A percentile compares a stretch with the other conserved stretches of the same genome.
Conservation (phyloP, 2,888 invertebrate species). For the Drosophila algonquin region DNA sequence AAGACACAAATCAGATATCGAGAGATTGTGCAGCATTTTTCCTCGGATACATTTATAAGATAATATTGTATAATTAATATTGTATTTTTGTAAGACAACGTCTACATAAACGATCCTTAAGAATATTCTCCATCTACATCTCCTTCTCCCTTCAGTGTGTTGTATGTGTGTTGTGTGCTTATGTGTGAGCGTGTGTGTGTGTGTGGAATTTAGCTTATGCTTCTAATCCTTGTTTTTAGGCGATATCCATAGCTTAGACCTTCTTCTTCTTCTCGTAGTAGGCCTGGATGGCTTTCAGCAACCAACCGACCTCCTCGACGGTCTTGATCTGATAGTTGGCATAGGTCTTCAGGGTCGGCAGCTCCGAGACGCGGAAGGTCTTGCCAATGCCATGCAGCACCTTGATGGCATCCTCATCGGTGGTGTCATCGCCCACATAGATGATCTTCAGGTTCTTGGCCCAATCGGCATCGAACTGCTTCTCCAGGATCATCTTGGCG, state of each 20-base stretch:
- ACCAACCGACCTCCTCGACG: slow-evolving; percentile 89
- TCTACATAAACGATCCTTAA: slow-evolving; percentile 1
- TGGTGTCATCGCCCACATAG: slow-evolving; percentile 94
- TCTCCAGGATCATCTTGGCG: slow-evolving; percentile 90
- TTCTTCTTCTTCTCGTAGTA: slow-evolving; percentile 83
- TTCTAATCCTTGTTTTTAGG: slow-evolving; percentile 38
- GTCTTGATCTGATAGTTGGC: slow-evolving; percentile 90
- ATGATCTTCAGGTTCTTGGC: slow-evolving; percentile 90
- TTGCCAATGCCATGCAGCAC: slow-evolving; percentile 87
- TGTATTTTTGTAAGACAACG: slow-evolving; percentile 1
- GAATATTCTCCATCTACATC: neutral
- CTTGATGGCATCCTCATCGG: slow-evolving; percentile 95
- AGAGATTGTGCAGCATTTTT: slow-evolving; percentile 12
- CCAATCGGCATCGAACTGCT: slow-evolving; percentile 92
- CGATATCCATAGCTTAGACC: slow-evolving; percentile 55
- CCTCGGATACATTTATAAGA: neutral
- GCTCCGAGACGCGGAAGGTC: slow-evolving; percentile 90
- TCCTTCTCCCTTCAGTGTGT: slow-evolving; percentile 13
- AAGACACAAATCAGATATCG: slow-evolving; percentile 25
- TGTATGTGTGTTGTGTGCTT: slow-evolving; percentile 40
- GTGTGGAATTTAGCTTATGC: slow-evolving; percentile 77
- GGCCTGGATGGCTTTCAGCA: slow-evolving; percentile 88
- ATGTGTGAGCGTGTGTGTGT: slow-evolving; percentile 33
- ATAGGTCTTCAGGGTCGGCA: slow-evolving; percentile 89
- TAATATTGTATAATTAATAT: neutral